Evolutionary conservation across 1,140 invertebrate genomes (phyloP), one percentile per base, ranked within the genome.

Genomic region (Nasonia longicornis): DNA sequence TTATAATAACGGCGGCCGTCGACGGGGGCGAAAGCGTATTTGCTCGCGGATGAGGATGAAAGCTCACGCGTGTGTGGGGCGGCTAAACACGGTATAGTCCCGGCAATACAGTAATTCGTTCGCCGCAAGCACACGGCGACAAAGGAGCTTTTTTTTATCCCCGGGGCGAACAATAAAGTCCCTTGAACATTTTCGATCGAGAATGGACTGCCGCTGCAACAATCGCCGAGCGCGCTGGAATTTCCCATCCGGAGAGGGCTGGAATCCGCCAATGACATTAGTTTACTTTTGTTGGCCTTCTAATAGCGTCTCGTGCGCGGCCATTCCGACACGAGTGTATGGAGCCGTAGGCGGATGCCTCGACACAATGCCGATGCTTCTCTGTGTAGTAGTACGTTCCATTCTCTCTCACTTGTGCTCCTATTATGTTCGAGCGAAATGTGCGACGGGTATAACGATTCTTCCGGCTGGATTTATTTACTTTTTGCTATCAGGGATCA

Each of bases 271-370:
- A 73, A 81, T 77, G 75, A 77, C 67, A 81, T 81, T 79, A 79
- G 67, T 79, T 80, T 81, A 81, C 35, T 75, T 77, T 77, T 81
- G 74, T 81, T 76, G 63, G 58, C 64, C 79, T 76, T 71, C 70
- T 81, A 81, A 81, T 77, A 72, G 74, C 66, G 26, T 74, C 38
- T 42, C 78, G 63, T 38, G 29, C 78, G 58, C 64, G 12, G n/a
- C 75, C 78, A 80, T 78, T 78, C 58, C 11, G 20, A 78, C 79
- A 81, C 64, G 35, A 48, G 52, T 66, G 38, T 64, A 79, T 12
- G 31, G 58, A 38, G 69, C 29, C 48, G 77, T 67, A 79, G 52
- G 11, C 10, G 77, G 73, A 69, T 77, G 74, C 75, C 58, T 4
- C 2, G 4, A 31, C n/a, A 79, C 48, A 79, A 79, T 79, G 69